phyloP scores from a whole-genome alignment of 2,888 invertebrate genomes.

The Diachrysia chrysitis region DNA sequence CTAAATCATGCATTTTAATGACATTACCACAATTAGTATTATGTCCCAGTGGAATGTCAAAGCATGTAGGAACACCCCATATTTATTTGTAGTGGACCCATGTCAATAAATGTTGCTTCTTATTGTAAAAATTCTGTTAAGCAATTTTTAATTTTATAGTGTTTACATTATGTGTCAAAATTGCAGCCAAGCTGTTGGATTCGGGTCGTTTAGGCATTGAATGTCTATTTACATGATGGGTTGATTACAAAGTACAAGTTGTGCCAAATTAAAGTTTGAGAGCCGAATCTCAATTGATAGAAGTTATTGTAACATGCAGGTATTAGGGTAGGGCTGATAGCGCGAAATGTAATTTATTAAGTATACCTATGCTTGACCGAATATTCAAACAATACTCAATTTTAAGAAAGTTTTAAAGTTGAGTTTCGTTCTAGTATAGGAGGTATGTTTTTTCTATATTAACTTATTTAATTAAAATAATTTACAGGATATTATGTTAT shows the following conservation, averaged over 20 bases:
- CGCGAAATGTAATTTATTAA: background rate
- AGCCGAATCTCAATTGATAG: no score
- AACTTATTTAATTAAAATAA: background rate
- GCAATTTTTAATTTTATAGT: background rate
- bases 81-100: background rate
- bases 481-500: conserved; percentile 19
- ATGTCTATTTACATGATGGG: background rate
- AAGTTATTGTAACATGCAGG: conserved; percentile 6
- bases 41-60: conserved; percentile 19
- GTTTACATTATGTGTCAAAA: background rate
- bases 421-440: background rate
- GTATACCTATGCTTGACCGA: background rate
- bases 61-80: background rate
- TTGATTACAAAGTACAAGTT: background rate
- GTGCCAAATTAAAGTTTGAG: no score
- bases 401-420: background rate
- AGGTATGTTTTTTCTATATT: no score
- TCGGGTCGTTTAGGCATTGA: background rate
- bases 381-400: background rate
- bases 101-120: conserved; percentile 1
- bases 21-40: conserved; percentile 19
- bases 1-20: background rate
- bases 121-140: conserved; percentile 7
- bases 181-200: background rate
- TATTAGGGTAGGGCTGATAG: background rate